These are phyloP conservation scores for Drosophila monieri DNA, from an alignment of 2,888 invertebrate species.

Conservation along the genomic window DNA sequence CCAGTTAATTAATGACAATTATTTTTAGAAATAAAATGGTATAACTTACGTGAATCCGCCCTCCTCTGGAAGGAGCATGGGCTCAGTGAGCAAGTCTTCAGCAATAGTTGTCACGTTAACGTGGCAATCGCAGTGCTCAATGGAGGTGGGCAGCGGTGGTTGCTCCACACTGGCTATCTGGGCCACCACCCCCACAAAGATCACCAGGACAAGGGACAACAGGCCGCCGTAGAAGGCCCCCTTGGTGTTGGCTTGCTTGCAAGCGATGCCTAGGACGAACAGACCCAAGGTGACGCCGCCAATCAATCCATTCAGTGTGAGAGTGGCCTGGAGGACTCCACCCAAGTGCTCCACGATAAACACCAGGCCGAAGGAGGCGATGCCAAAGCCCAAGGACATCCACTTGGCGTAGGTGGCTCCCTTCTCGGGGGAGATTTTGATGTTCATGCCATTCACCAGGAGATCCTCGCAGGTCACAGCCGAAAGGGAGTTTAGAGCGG, in stretches of 20 bases:
- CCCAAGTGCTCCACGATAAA: constrained; percentile 94
- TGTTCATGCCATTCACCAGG: constrained; percentile 88
- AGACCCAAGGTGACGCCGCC: constrained; percentile 94
- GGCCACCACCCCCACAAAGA: constrained; percentile 83
- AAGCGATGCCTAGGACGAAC: constrained; percentile 94
- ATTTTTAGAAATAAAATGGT: not conserved
- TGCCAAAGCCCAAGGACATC: constrained; percentile 89
- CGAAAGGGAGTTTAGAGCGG: constrained; percentile 96
- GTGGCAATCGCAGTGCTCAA: constrained; percentile 80
- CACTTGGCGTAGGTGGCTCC: constrained; percentile 90
- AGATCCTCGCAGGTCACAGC: constrained; percentile 96
- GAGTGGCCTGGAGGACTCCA: constrained; percentile 93
- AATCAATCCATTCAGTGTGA: constrained; percentile 95
- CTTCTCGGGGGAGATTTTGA: constrained; percentile 89
- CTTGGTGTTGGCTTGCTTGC: constrained; percentile 93
- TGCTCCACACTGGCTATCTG: constrained; percentile 78
- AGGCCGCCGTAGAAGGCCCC: constrained; percentile 84
- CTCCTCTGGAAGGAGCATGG: constrained; percentile 20
- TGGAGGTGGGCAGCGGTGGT: constrained; percentile 69
- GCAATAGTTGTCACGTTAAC: constrained; percentile 70
- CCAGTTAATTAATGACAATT: not conserved
- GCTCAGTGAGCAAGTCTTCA: constrained; percentile 43
- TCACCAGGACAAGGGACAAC: constrained; percentile 79
- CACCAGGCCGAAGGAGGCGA: constrained; percentile 91
- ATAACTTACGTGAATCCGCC: constrained; percentile 67